Evolutionary conservation across 2,113 vertebrate species (phyloP), one percentile per base, ranked within the genome.

Genomic region (Hippocampus abdominalis): DNA sequence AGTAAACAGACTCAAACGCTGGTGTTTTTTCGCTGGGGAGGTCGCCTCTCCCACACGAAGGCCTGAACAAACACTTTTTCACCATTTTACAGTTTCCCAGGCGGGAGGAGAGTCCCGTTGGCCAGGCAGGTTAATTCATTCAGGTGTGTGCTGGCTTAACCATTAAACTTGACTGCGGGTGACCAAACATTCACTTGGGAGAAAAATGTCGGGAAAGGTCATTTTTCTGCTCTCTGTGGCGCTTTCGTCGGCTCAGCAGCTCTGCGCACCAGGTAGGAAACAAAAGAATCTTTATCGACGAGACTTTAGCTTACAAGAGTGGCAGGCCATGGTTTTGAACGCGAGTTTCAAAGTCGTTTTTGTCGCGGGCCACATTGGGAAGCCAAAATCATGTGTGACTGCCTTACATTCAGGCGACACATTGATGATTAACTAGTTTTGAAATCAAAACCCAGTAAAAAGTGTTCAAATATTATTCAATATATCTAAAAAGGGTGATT

Each of bases 221-320:
- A 71, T 92, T 48, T 62, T 93, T 54, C 68, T 86, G 63, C 65
- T 93, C 32, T 88, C 83, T 70, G 60, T 87, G 71, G 61, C 71
- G 5, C 60, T 86, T 72, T 87, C 91, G 62, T 71, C 92, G 66
- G 82, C 83, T 0, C 54, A 78, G 13, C 0, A 39, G 2, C 48
- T 29, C 65, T 95, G 94, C 78, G 63, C 20, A 27, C 86, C 90
- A 82, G 90, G 94, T 95, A 89, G 77, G 91, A 81, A 36, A 21
- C 27, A 25, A 40, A 64, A 49, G 18, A 18, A 18, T 18, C 1
- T 16, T 18, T 49, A 49, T 49, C 18, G 16, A 49, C 18, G 16
- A 6, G 15, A 18, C 18, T 5, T 49, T 49, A 49, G 15, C 4
- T 18, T 44, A 44, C 12, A 44, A 20, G 48, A 7, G 5, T 6